Conservation (phyloP, 2,797 vertebrate genomes). For the Cephalopachus bancanus region DNA sequence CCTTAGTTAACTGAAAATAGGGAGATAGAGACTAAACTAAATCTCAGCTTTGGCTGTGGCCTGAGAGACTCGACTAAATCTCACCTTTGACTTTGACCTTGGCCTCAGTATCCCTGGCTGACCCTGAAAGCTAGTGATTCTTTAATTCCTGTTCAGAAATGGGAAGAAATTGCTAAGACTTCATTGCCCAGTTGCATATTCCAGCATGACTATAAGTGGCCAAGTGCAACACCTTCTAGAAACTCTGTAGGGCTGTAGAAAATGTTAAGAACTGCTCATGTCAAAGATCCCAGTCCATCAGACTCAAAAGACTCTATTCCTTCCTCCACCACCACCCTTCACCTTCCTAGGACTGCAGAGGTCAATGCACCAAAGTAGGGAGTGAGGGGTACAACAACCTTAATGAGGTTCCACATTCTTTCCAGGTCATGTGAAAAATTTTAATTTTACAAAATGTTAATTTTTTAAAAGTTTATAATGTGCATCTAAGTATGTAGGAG, state of each 20-base stretch:
- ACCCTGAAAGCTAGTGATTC: neutral
- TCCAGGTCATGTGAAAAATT: neutral
- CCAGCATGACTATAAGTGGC: neutral
- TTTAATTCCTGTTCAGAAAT: neutral
- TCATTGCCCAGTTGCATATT: neutral
- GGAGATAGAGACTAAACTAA: neutral
- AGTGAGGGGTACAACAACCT: neutral
- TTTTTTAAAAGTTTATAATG: neutral
- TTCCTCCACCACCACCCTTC: neutral
- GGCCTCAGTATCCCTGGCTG: neutral
- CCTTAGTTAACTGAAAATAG: neutral
- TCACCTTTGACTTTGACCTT: neutral
- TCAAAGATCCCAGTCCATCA: neutral
- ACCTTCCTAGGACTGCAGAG: neutral
- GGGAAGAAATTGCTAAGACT: neutral
- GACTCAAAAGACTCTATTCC: neutral
- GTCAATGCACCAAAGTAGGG: neutral
- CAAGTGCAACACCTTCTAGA: neutral
- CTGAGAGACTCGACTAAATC: neutral
- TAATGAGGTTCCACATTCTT: neutral
- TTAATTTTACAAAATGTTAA: neutral
- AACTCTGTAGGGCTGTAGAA: neutral
- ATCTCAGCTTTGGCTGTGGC: neutral
- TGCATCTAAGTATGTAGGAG: neutral
- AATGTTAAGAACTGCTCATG: neutral